Conservation (phyloP, 2,888 invertebrate genomes). For the Erebia palarica region DNA sequence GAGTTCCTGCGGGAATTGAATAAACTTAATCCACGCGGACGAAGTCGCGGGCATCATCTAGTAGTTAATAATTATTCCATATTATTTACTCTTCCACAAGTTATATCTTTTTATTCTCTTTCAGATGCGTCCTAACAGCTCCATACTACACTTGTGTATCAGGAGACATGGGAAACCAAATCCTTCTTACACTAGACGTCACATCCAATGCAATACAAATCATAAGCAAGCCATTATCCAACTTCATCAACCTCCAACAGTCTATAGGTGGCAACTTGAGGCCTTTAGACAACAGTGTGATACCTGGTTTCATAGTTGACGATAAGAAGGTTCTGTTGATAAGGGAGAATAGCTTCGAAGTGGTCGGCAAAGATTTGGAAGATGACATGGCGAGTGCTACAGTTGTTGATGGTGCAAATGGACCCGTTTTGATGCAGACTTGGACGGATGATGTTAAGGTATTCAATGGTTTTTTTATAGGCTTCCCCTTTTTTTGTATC, state of each 20-base stretch:
- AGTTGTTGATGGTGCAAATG: conserved; percentile 60
- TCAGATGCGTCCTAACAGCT: conserved; percentile 84
- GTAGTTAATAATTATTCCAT: no score
- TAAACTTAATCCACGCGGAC: no score
- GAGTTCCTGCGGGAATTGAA: no score
- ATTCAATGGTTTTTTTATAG: not conserved
- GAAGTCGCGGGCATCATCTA: no score
- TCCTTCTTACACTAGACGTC: conserved; percentile 85
- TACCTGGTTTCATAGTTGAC: conserved; percentile 69
- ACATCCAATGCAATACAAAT: conserved; percentile 76
- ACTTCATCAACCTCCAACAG: conserved; percentile 49
- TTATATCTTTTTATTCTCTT: conserved; percentile 35
- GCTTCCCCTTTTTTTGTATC: no score
- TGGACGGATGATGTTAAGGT: conserved; percentile 66
- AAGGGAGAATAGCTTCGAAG: conserved; percentile 59
- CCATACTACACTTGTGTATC: conserved; percentile 86
- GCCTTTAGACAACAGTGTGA: conserved; percentile 56
- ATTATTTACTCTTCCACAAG: no score
- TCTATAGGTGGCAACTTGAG: conserved; percentile 51
- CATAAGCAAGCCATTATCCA: conserved; percentile 72
- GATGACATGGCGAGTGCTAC: conserved; percentile 61
- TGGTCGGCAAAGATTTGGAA: conserved; percentile 50
- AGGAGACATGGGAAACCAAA: conserved; percentile 66
- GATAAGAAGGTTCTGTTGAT: conserved; percentile 66
- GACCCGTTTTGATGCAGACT: conserved; percentile 61